Evolutionary conservation across 2,113 vertebrate genomes (phyloP), one percentile per base, ranked within the genome.

Genomic region (Anguilla japonica): DNA sequence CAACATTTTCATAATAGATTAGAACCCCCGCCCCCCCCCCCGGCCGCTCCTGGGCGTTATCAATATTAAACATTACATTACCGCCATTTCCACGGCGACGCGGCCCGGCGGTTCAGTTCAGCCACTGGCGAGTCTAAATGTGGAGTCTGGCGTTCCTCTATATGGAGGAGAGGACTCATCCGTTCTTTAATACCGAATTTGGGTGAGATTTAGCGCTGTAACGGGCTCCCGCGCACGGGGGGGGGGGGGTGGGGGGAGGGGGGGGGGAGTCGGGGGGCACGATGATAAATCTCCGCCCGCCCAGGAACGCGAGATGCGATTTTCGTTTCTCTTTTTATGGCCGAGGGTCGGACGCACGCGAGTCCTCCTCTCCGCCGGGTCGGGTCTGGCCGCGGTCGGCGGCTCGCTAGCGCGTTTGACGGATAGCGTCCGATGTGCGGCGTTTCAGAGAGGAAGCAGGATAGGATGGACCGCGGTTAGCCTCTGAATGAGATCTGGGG

Each of bases 181-280:
- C 34, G 95, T 94, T 92, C 93, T 95, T 92, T 94, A 95, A 95
- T 95, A 95, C 94, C 88, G 79, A 91, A 95, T 95, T 95, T 94
- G 93, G 93, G 93, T 87, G 93, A 91, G 94, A 95, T 75, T n/a
- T 14, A 34, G 34, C 34, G 71, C 71, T 34, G 9, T 7, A 75
- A 75, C 96, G 94, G 95, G 94, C 94, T 93, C 92, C 34, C 34
- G 93, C 85, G 34, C 34, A 34, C n/a, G n/a, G n/a, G 34, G 43
- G 5, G 43, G 1, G 43, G 43, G 4, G 9, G 43, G n/a, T n/a
- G n/a, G n/a, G n/a, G n/a, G n/a, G n/a, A n/a, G n/a, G n/a, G n/a
- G n/a, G n/a, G n/a, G n/a, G n/a, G n/a, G n/a, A n/a, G n/a, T n/a
- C n/a, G 34, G 34, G 34, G 91, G 94, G 93, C 93, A 87, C 20